Base-by-base conservation (phyloP, 2,113 vertebrate genomes). In the Brienomyrus brachyistius region DNA sequence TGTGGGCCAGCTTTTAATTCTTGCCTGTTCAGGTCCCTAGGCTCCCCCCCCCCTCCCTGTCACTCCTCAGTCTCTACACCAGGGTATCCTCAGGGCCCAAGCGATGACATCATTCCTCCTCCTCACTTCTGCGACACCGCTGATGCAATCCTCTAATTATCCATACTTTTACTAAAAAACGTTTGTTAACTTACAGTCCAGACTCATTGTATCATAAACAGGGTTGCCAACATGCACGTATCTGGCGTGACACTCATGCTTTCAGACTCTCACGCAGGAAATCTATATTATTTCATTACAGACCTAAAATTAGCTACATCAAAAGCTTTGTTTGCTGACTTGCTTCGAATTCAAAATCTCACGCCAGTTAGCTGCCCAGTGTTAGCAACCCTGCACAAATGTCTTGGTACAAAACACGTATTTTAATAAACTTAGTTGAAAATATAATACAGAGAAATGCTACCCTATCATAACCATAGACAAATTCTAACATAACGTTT, bases 1-100 rank as follows among this genome's bases (percentile, higher is more conserved):
- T 59, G 31, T 56, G 74, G 74, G 66, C 50, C 74, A 56, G 52
- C 47, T 35, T 89, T 89, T 56, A 45, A 89, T 89, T 89, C 85
- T 56, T 52, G 85, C 85, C 51, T 56, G 15, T 87, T 87, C 80
- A 84, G 15, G 23, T 21, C 80, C 89, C 27, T 45, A 66, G 10
- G 23, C 23, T n/a, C 40, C 19, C 52, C n/a, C n/a, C 27, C 50
- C 15, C 51, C 54, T 7, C 23, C 40, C 50, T 13, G n/a, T 85
- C 23, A 51, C 83, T 86, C 48, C 83, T 51, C n/a, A 51, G 47
- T 40, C 15, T 56, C 85, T 54, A 23, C 0, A 23, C 19, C 45
- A 23, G 43, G 8, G 45, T 19, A 15, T 51, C n/a, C 27, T 70
- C 62, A 13, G 62, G 62, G 10, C n/a, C 27, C 47, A 35, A 54